These are phyloP conservation scores for Tinamus guttatus DNA, from an alignment of 2,113 vertebrate species.

Conservation along the genomic window DNA sequence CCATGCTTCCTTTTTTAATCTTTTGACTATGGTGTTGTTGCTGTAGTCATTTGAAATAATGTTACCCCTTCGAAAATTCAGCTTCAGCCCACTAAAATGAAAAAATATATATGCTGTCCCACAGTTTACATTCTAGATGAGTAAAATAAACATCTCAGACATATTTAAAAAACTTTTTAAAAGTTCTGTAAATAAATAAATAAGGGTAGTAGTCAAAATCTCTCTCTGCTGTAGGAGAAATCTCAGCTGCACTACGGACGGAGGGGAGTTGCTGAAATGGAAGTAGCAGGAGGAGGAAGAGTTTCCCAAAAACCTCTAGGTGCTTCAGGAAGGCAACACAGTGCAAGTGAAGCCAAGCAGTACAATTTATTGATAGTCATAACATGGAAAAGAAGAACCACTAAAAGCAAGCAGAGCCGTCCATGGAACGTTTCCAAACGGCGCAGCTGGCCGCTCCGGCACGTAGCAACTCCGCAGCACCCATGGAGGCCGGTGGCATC, in stretches of 20 bases:
- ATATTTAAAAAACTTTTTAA: not conserved
- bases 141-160: not conserved
- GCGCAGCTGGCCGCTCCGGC: accelerated
- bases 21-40: not conserved
- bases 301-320: not conserved
- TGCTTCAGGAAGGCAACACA: not conserved
- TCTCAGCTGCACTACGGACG: not conserved
- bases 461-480: not conserved
- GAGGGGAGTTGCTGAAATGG: not conserved
- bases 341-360: not conserved
- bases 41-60: not conserved
- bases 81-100: not conserved
- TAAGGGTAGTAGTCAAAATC: not conserved
- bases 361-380: not conserved
- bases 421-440: accelerated
- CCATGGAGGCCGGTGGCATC: accelerated
- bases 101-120: not conserved
- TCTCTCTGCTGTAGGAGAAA: not conserved
- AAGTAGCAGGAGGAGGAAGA: accelerated
- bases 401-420: accelerated
- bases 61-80: not conserved
- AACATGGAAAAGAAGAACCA: not conserved
- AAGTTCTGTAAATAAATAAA: not conserved
- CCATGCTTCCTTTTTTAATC: not conserved
- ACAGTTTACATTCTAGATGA: not conserved